These are phyloP conservation scores for Prolemur simus DNA, from an alignment of 2,113 vertebrate species.

Conservation along the genomic window DNA sequence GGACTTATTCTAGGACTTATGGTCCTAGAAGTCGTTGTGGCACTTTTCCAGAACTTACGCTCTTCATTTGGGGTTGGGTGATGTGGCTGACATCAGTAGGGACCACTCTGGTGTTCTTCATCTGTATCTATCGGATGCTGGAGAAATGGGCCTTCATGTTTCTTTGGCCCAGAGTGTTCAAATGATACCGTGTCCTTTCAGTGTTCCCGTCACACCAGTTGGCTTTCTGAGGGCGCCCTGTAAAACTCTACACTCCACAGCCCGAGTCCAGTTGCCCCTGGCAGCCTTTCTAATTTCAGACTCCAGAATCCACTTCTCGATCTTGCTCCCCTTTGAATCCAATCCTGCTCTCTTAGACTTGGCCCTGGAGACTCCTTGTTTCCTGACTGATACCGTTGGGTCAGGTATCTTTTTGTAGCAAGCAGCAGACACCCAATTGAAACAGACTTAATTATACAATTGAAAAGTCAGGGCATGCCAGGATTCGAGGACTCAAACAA, in stretches of 20 bases:
- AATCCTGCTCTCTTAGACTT: not conserved
- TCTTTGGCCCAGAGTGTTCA: not conserved
- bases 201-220: fast-evolving
- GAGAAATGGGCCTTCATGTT: not conserved
- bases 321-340: not conserved
- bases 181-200: not conserved
- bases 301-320: not conserved
- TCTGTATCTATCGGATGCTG: not conserved
- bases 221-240: not conserved
- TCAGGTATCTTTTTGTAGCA: not conserved
- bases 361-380: not conserved
- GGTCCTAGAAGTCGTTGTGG: not conserved
- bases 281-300: not conserved
- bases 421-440: slow-evolving; percentile 47
- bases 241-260: not conserved
- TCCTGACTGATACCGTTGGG: not conserved
- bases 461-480: not conserved
- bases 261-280: not conserved
- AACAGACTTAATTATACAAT: not conserved
- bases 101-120: not conserved
- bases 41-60: not conserved
- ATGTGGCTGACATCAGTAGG: fast-evolving
- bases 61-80: not conserved
- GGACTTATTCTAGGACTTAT: not conserved
- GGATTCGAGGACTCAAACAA: not conserved